These are phyloP conservation scores for Antedon mediterranea DNA, from an alignment of 53 echinoderm and acorn worm genomes.

Conservation along the genomic window DNA sequence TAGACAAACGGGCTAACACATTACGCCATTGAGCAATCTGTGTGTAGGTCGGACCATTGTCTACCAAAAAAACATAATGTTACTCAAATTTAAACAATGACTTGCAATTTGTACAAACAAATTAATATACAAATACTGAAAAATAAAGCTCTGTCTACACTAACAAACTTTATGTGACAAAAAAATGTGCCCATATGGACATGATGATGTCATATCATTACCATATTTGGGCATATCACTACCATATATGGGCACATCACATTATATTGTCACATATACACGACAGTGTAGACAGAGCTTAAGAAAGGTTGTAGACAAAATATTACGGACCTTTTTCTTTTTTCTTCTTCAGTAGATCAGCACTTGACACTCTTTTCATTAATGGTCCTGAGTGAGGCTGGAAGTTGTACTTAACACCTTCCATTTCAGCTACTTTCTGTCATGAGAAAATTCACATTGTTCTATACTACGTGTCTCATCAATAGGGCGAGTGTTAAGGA, in stretches of 20 bases:
- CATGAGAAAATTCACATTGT: too few relatives aligned
- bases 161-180: too few relatives aligned
- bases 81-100: background rate
- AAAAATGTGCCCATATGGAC: too few relatives aligned
- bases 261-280: too few relatives aligned
- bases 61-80: conserved; percentile 28
- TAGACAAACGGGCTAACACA: conserved; percentile 63
- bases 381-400: conserved; percentile 71
- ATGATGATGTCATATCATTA: too few relatives aligned
- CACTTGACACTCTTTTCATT: conserved; percentile 52
- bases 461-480: too few relatives aligned
- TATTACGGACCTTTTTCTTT: conserved; percentile 5
- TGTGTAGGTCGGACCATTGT: conserved; percentile 79
- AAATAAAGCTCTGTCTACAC: too few relatives aligned
- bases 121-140: too few relatives aligned
- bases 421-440: conserved; percentile 99
- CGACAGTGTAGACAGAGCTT: too few relatives aligned
- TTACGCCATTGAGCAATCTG: conserved; percentile 98
- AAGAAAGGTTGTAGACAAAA: background rate
- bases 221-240: too few relatives aligned
- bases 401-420: conserved; percentile 65
- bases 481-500: too few relatives aligned
- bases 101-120: background rate
- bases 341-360: conserved; percentile 34
- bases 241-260: too few relatives aligned